Conservation (phyloP, 2,888 invertebrate genomes). For the Catocala sponsa region DNA sequence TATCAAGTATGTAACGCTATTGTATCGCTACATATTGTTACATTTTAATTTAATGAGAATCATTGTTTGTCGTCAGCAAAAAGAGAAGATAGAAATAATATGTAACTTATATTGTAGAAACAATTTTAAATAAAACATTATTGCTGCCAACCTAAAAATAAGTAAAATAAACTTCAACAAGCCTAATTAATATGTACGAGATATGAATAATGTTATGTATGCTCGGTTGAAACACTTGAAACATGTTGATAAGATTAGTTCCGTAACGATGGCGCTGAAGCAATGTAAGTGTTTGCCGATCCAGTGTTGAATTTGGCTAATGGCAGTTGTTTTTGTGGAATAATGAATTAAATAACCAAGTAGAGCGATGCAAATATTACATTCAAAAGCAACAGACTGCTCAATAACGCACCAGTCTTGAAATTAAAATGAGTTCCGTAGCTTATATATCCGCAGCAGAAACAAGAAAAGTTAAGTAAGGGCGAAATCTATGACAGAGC, state of each 20-base stretch:
- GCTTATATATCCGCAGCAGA: neutral
- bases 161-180: neutral
- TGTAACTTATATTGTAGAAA: too few species aligned
- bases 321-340: constrained; percentile 33
- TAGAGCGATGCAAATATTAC: constrained; percentile 51
- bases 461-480: neutral
- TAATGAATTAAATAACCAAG: constrained; percentile 44
- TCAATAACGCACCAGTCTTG: constrained; percentile 29
- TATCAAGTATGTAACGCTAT: too few species aligned
- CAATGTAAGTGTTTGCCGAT: constrained; percentile 21
- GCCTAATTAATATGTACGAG: neutral
- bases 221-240: neutral
- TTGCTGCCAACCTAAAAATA: too few species aligned
- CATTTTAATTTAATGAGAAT: too few species aligned
- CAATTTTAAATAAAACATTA: too few species aligned
- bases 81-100: too few species aligned
- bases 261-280: constrained; percentile 15
- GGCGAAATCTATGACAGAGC: too few species aligned
- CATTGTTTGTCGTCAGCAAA: too few species aligned
- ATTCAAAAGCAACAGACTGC: constrained; percentile 28
- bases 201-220: neutral
- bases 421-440: constrained; percentile 35
- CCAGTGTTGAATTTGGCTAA: constrained; percentile 27
- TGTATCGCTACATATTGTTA: too few species aligned
- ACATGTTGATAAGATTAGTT: constrained; percentile 15